phyloP scores from a whole-genome alignment of 2,113 vertebrate species.

The Pluvianellus socialis region DNA sequence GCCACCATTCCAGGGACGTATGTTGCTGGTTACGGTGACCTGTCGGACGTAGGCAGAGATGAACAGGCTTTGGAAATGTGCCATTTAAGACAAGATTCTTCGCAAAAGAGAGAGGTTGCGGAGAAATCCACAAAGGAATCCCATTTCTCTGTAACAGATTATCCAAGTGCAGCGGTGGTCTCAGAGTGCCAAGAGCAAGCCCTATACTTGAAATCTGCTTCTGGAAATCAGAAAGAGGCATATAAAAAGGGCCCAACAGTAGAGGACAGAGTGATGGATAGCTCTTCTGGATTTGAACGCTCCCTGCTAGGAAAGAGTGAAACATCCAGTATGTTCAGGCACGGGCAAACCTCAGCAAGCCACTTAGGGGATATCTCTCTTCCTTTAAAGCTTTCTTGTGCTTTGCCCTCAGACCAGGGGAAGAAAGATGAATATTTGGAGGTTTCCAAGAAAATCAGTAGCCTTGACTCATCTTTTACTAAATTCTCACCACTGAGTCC shows the following conservation, averaged over 20 bases:
- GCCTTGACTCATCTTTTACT: conserved; percentile 76
- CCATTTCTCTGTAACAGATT: neutral
- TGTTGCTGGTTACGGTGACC: neutral
- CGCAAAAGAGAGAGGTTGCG: neutral
- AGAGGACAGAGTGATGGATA: conserved; percentile 68
- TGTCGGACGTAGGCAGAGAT: neutral
- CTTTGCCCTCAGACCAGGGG: conserved; percentile 61
- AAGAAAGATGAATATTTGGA: conserved; percentile 90
- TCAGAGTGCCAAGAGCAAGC: neutral
- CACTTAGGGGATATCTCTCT: conserved; percentile 78
- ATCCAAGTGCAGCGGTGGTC: neutral
- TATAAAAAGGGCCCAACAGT: neutral
- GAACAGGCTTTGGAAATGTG: neutral
- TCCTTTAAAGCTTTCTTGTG: conserved; percentile 62
- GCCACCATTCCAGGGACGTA: neutral
- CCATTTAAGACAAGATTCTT: neutral
- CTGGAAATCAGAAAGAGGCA: neutral
- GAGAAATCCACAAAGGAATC: neutral
- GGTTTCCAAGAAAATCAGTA: conserved; percentile 83
- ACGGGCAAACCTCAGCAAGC: conserved; percentile 62
- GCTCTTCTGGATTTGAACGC: conserved; percentile 77
- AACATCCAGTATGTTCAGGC: conserved; percentile 45
- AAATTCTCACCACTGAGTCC: conserved; percentile 79
- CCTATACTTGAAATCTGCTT: neutral
- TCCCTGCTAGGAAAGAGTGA: conserved; percentile 61